Conservation (phyloP, 2,888 invertebrate species). For the Anticlea derivata region DNA sequence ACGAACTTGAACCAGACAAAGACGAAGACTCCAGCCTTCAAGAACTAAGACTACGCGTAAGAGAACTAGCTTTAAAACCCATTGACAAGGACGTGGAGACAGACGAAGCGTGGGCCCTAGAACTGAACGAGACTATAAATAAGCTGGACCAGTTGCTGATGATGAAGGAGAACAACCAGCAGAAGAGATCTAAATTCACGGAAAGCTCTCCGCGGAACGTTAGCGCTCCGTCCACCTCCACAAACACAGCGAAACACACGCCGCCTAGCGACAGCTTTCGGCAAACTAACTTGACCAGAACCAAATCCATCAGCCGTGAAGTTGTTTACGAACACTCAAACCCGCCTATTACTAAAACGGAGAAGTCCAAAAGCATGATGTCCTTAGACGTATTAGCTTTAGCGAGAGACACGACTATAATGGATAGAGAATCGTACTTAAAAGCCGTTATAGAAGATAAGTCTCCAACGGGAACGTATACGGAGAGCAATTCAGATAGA, state of each 20-base stretch:
- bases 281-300: conserved; percentile 58
- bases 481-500: conserved; percentile 75
- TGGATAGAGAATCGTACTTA: conserved; percentile 73
- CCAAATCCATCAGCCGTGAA: conserved; percentile 70
- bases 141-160: conserved; percentile 89
- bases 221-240: conserved; percentile 72
- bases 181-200: conserved; percentile 78
- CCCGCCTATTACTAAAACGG: conserved; percentile 63
- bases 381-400: conserved; percentile 73
- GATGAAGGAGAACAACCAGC: conserved; percentile 86
- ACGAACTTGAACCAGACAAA: conserved; percentile 49
- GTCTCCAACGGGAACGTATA: conserved; percentile 74
- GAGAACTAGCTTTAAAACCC: conserved; percentile 89
- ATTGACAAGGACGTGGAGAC: conserved; percentile 89
- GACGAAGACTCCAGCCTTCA: conserved; percentile 85
- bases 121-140: conserved; percentile 90
- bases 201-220: conserved; percentile 63
- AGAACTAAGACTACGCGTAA: conserved; percentile 87
- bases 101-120: conserved; percentile 89
- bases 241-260: conserved; percentile 51
- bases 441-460: conserved; percentile 79
- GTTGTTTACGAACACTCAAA: conserved; percentile 62
- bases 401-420: conserved; percentile 68
- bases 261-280: conserved; percentile 66
- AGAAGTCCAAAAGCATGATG: conserved; percentile 79